phyloP scores from a whole-genome alignment of 1,140 invertebrate genomes.

The Drosophila simulans region DNA sequence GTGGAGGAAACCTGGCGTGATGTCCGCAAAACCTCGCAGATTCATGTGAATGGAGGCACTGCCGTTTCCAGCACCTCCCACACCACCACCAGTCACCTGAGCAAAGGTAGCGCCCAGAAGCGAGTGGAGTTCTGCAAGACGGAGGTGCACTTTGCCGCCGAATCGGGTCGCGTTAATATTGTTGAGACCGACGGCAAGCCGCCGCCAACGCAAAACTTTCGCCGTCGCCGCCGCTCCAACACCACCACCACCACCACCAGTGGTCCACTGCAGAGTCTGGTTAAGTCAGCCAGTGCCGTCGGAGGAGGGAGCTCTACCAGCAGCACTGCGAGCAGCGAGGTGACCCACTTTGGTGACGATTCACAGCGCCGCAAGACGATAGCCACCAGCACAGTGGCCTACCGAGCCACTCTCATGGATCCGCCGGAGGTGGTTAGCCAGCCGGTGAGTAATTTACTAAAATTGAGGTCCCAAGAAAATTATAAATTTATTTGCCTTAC shows the following conservation, averaged over 20 bases:
- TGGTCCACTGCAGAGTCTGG: conserved; percentile 71
- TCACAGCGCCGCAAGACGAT: conserved; percentile 50
- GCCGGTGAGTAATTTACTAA: conserved; percentile 18
- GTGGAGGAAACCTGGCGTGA: conserved; percentile 86
- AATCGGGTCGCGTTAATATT: conserved; percentile 92
- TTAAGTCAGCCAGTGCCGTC: conserved; percentile 64
- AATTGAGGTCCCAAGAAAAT: no score
- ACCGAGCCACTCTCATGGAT: conserved; percentile 72
- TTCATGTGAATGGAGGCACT: conserved; percentile 65
- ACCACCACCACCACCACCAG: conserved; percentile 85
- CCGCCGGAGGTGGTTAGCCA: conserved; percentile 62
- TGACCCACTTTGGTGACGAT: conserved; percentile 75
- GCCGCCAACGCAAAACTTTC: conserved; percentile 91
- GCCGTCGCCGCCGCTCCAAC: conserved; percentile 87
- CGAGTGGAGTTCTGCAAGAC: conserved; percentile 94
- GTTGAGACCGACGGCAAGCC: conserved; percentile 94
- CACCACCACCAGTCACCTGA: conserved; percentile 69
- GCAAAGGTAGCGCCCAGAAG: conserved; percentile 85
- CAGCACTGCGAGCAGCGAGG: conserved; percentile 34
- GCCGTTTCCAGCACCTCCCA: conserved; percentile 55
- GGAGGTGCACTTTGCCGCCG: conserved; percentile 93
- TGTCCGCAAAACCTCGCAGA: conserved; percentile 81
- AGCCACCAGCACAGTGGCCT: conserved; percentile 68
- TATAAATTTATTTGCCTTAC: no score
- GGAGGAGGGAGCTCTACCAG: conserved; percentile 8